Evolutionary conservation across 2,888 invertebrate genomes (phyloP), one percentile per base, ranked within the genome.

Genomic region (Nesidiocoris tenuis): DNA sequence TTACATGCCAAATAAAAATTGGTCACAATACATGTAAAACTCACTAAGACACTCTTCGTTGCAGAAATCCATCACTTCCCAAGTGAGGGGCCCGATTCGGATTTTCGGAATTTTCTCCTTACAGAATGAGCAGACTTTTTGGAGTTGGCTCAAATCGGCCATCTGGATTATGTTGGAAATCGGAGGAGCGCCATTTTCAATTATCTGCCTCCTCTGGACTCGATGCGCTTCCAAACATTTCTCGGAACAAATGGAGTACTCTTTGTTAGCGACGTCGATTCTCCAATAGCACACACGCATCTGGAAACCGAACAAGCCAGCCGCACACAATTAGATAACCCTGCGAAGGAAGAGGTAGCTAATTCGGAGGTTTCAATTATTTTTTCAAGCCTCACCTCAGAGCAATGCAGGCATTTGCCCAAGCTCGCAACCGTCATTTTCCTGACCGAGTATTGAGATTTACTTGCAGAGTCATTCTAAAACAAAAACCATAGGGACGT

Each of bases 41-140:
- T 79, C 86, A 80, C 93, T 92, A 81, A 95, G 85, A 82, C 96
- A 96, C 70, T 89, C 87, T 83, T 95, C 95, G 79, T 93, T 91
- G 82, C 96, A 96, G 83, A 94, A 96, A 83, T 96, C 95, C 91
- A 95, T 92, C 0, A 95, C 94, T 84, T 96, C 95, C 96, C 96
- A 96, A 0, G 90, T 89, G 0, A 93, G 84, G 81, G 90, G 88
- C 78, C 88, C 88, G 39, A 91, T 90, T 66, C 88, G 88, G 0
- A 84, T 81, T 1, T 83, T 74, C 12, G 54, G 74, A 16, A 74
- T 74, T 21, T 1, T 12, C 5, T 17, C 21, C n/a, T n/a, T 7
- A 18, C 74, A 74, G 1, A 56, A 22, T 16, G 57, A 7, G 57
- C 74, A 74, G 22, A 55, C 56, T 19, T 57, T 64, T 22, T 56